Percentiles rank a stretch among this genome's conserved stretches.
Conservation (phyloP, 1,140 invertebrate species). For the Drosophila ironensis region DNA sequence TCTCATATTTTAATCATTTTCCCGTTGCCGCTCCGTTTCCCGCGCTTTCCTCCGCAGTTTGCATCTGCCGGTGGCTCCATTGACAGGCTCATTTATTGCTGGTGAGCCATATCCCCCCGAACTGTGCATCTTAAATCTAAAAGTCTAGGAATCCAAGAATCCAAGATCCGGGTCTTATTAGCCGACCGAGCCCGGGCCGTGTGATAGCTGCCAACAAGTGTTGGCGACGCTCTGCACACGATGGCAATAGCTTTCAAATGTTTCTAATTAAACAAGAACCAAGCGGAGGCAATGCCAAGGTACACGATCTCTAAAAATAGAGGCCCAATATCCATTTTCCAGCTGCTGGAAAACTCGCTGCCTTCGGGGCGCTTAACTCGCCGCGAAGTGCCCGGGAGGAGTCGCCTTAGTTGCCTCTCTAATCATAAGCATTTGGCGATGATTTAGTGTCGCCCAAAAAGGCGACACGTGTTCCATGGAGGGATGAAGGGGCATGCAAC, state of each 20-base stretch:
- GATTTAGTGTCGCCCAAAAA: slow-evolving; percentile 71
- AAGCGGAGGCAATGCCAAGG: slow-evolving; percentile 15
- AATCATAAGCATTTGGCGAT: slow-evolving; percentile 76
- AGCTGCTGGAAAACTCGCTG: slow-evolving; percentile 47
- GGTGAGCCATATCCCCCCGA: slow-evolving; percentile 52
- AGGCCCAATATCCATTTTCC: background rate
- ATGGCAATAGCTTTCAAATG: slow-evolving; percentile 75
- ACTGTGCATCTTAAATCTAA: too few species aligned
- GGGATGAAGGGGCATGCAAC: background rate
- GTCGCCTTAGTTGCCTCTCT: slow-evolving; percentile 35
- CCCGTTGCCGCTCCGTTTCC: slow-evolving; percentile 4
- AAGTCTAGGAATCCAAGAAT: background rate
- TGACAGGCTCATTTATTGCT: slow-evolving; percentile 71
- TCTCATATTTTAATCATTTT: slow-evolving; percentile 22
- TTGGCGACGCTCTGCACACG: slow-evolving; percentile 18
- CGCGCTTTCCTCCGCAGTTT: background rate
- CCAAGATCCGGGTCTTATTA: slow-evolving; percentile 40
- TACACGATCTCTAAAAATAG: slow-evolving; percentile 13
- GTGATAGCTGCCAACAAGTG: slow-evolving; percentile 74
- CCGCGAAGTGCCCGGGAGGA: slow-evolving; percentile 44
- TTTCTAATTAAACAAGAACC: slow-evolving; percentile 75
- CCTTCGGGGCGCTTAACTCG: slow-evolving; percentile 58
- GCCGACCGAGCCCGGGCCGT: slow-evolving; percentile 54
- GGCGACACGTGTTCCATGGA: slow-evolving; percentile 50
- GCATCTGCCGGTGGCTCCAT: slow-evolving; percentile 20